Conservation (phyloP, 2,113 vertebrate species). For the Chaetops frenatus region DNA sequence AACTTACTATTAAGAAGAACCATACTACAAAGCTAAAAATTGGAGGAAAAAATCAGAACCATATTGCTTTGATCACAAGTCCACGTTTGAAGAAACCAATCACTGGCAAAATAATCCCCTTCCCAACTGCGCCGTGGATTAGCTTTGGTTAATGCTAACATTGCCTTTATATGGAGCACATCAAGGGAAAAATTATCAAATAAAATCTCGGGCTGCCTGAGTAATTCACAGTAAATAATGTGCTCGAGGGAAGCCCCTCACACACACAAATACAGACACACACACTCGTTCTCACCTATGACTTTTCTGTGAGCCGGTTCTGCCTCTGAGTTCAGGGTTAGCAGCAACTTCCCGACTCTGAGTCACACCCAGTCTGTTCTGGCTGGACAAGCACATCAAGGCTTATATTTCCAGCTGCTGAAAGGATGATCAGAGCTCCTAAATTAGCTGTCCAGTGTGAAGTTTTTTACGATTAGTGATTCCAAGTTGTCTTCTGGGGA, state of each 20-base stretch:
- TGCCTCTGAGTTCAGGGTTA: not conserved
- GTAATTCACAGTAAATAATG: conserved; percentile 24
- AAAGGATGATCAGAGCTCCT: not conserved
- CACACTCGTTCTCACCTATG: not conserved
- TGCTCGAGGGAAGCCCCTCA: not conserved
- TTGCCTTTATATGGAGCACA: not conserved
- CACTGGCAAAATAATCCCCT: conserved; percentile 50
- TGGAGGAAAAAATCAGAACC: not conserved
- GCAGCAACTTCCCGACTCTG: not conserved
- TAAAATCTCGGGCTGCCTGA: conserved; percentile 22
- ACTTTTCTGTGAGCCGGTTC: not conserved
- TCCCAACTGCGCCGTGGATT: not conserved
- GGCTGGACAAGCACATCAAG: not conserved
- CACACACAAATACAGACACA: not conserved
- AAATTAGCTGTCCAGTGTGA: not conserved
- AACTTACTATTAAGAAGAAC: conserved; percentile 1
- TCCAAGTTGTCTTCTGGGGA: not conserved
- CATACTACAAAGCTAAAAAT: conserved; percentile 18
- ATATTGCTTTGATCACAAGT: conserved; percentile 44
- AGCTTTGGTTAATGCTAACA: conserved; percentile 42
- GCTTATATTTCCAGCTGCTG: not conserved
- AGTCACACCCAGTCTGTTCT: not conserved
- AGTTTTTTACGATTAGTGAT: not conserved
- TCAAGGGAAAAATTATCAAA: conserved; percentile 40
- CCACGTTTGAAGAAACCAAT: conserved; percentile 31